Conservation (phyloP, 2,888 invertebrate species). For the Chymomyza caudatula region DNA sequence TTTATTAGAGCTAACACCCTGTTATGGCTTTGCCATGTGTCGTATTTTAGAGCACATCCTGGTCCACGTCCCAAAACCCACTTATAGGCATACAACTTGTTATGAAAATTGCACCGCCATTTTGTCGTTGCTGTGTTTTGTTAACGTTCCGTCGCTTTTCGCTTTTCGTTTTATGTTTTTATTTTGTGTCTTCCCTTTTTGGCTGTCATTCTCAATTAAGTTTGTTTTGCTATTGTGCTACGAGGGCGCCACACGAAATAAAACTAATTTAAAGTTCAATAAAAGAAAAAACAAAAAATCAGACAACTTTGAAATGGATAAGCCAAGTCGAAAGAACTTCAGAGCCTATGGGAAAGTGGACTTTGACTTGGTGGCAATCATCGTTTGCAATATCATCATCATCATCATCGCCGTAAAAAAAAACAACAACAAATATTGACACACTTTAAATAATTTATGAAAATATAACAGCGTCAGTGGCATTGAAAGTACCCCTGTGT, state of each 20-base stretch:
- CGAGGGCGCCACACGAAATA: slow-evolving; percentile 33
- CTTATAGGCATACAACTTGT: slow-evolving; percentile 30
- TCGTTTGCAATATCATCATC: slow-evolving; percentile 14
- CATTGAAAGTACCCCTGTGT: slow-evolving; percentile 4
- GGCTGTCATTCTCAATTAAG: slow-evolving; percentile 47
- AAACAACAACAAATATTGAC: slow-evolving; percentile 53
- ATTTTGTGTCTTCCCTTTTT: slow-evolving; percentile 22
- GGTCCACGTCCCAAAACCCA: background rate
- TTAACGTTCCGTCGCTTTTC: background rate
- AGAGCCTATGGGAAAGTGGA: slow-evolving; percentile 8
- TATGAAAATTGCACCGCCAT: slow-evolving; percentile 49
- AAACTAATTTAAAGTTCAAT: slow-evolving; percentile 71
- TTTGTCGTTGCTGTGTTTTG: slow-evolving; percentile 16
- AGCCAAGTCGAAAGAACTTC: background rate
- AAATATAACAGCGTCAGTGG: slow-evolving; percentile 34
- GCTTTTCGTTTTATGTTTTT: slow-evolving; percentile 9
- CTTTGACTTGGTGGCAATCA: slow-evolving; percentile 47
- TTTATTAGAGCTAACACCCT: slow-evolving; percentile 46
- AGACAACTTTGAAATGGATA: background rate
- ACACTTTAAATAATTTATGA: slow-evolving; percentile 63
- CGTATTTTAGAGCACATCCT: background rate
- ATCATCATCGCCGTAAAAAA: slow-evolving; percentile 1
- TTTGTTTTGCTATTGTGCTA: slow-evolving; percentile 32
- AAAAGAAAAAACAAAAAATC: slow-evolving; percentile 20
- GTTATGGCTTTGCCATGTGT: background rate